Evolutionary conservation across 2,797 vertebrate genomes (phyloP).

Genomic region (Hippopotamyrus pictus): DNA sequence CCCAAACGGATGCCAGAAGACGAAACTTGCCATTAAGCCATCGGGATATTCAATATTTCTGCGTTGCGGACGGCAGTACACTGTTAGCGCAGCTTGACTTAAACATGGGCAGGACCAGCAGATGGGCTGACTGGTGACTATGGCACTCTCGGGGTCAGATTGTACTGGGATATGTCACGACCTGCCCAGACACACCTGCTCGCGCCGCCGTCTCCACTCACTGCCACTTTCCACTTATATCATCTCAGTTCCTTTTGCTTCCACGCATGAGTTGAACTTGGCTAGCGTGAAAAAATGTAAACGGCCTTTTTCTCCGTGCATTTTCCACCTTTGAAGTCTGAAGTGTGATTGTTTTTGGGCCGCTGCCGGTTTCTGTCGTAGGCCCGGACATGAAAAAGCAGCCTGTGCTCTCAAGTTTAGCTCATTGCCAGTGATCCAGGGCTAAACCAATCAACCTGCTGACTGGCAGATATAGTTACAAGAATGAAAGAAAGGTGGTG

Average conservation of each 20-base stretch:
- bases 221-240: slow-evolving; percentile 65
- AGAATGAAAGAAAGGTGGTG: slow-evolving; percentile 41
- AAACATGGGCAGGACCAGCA: background rate
- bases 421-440: slow-evolving; percentile 66
- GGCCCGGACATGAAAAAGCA: slow-evolving; percentile 72
- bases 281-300: slow-evolving; percentile 57
- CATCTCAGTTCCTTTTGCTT: slow-evolving; percentile 62
- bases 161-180: slow-evolving; percentile 60
- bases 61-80: background rate
- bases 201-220: slow-evolving; percentile 61
- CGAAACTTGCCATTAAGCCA: background rate
- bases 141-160: slow-evolving; percentile 29
- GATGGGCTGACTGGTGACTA: background rate
- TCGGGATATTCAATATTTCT: background rate
- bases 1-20: background rate
- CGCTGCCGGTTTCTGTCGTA: slow-evolving; percentile 63
- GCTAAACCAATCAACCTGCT: slow-evolving; percentile 72
- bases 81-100: background rate
- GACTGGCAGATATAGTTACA: slow-evolving; percentile 71
- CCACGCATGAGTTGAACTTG: slow-evolving; percentile 69
- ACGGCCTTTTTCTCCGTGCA: slow-evolving; percentile 57
- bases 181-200: slow-evolving; percentile 70
- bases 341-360: slow-evolving; percentile 76
- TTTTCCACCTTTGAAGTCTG: slow-evolving; percentile 69
- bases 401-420: slow-evolving; percentile 65